phyloP scores from a whole-genome alignment of 92 coral and sea anemone genomes.

The Phymanthus crucifer region DNA sequence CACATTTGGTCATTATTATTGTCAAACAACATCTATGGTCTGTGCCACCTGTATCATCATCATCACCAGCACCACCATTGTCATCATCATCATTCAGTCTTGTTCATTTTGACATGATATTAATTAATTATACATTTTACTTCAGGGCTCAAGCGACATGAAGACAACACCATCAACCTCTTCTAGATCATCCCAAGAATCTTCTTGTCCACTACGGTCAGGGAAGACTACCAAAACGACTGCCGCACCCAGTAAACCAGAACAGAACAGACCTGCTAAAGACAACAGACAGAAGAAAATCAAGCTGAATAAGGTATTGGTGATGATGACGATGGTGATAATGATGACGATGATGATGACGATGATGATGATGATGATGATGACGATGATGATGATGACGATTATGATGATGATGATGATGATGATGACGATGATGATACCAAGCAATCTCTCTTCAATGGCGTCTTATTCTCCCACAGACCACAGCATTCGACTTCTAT shows the following conservation, averaged over 20 bases:
- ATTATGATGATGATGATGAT: too few relatives aligned
- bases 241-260: not conserved
- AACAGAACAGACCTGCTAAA: not conserved
- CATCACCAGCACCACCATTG: not conserved
- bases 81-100: slow-evolving; percentile 1
- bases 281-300: slow-evolving; percentile 23
- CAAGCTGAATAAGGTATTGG: slow-evolving; percentile 22
- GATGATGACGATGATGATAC: too few relatives aligned
- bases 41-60: not conserved
- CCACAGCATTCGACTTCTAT: slow-evolving; percentile 81
- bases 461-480: slow-evolving; percentile 42
- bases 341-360: too few relatives aligned
- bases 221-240: slow-evolving; percentile 4
- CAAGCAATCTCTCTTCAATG: not conserved
- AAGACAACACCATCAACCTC: not conserved
- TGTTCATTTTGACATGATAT: too few relatives aligned
- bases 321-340: not conserved
- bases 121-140: not conserved
- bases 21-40: not conserved
- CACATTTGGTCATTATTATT: not conserved
- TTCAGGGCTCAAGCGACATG: not conserved
- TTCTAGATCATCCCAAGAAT: slow-evolving; percentile 8
- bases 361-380: too few relatives aligned
- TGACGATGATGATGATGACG: too few relatives aligned
- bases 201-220: slow-evolving; percentile 1